Percentiles rank a stretch among this genome's conserved stretches.
Evolutionary conservation across 2,113 vertebrate genomes (phyloP).

Genomic region (Passerina amoena): DNA sequence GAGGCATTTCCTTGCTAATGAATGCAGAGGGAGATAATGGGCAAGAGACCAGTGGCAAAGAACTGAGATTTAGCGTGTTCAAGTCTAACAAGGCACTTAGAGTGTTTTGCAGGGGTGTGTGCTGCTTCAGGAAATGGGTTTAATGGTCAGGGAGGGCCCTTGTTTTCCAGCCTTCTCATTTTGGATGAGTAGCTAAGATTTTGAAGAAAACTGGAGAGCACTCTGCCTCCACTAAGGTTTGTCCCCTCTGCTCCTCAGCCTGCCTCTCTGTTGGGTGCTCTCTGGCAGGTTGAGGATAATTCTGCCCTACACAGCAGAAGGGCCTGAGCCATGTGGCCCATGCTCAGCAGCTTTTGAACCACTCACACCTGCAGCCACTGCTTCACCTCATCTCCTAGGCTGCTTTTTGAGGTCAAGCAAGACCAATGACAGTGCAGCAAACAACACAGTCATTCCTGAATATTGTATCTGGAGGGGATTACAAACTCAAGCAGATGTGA

Average conservation of each 20-base stretch:
- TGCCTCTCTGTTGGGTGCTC: not conserved
- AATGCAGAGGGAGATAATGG: not conserved
- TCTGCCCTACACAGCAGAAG: not conserved
- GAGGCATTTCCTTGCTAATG: not conserved
- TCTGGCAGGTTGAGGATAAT: not conserved
- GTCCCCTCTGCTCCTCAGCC: not conserved
- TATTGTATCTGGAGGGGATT: not conserved
- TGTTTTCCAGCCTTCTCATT: not conserved
- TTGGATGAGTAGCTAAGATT: not conserved
- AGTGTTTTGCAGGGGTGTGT: not conserved
- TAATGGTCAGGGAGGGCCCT: not conserved
- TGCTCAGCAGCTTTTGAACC: not conserved
- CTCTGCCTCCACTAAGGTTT: not conserved
- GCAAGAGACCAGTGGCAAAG: not conserved
- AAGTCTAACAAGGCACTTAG: not conserved
- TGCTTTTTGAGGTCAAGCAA: not conserved
- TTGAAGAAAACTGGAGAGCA: not conserved
- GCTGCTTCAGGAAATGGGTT: not conserved
- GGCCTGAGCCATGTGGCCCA: accelerated
- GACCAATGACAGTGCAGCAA: not conserved
- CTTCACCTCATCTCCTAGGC: not conserved
- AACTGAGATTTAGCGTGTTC: not conserved
- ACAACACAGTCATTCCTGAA: not conserved
- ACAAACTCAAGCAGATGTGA: not conserved
- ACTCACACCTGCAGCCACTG: not conserved